A percentile compares a stretch with the other conserved stretches of the same genome.
phyloP scores from a whole-genome alignment of 2,888 invertebrate genomes.

The Clanis bilineata region DNA sequence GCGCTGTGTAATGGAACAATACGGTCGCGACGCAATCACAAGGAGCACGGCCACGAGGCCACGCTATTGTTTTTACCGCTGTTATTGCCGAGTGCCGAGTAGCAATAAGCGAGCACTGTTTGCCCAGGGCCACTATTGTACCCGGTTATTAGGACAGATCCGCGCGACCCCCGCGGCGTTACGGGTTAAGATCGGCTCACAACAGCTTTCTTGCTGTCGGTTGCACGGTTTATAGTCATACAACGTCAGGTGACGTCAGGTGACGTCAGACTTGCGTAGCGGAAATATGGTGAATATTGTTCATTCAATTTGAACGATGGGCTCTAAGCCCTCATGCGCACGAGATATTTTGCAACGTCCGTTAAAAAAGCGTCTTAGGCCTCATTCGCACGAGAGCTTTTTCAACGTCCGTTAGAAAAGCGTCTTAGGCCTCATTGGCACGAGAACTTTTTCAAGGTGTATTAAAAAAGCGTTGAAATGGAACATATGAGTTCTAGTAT shows the following conservation, averaged over 20 bases:
- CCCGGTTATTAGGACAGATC: conserved; percentile 71
- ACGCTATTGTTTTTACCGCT: conserved; percentile 71
- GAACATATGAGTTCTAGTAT: too few relatives aligned
- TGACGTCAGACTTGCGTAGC: not conserved
- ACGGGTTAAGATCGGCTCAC: conserved; percentile 55
- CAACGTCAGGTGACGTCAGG: conserved; percentile 31
- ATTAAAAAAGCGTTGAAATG: too few relatives aligned
- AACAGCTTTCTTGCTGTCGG: conserved; percentile 44
- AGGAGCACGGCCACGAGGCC: conserved; percentile 53
- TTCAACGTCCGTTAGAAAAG: too few relatives aligned
- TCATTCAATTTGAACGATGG: not conserved
- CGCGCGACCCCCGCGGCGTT: conserved; percentile 46
- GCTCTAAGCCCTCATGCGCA: too few relatives aligned
- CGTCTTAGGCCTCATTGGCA: too few relatives aligned
- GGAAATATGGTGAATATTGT: not conserved
- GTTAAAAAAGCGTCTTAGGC: too few relatives aligned
- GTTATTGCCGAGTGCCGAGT: conserved; percentile 71
- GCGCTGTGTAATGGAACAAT: conserved; percentile 63
- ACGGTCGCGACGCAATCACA: conserved; percentile 66
- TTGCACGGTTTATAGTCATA: conserved; percentile 40
- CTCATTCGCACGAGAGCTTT: too few relatives aligned
- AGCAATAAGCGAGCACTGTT: conserved; percentile 75
- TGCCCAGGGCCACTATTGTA: conserved; percentile 72
- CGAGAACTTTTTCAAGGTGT: too few relatives aligned
- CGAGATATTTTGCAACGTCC: too few relatives aligned